Base-by-base conservation (phyloP, 2,797 vertebrate genomes). In the Hafferia zeledoni region DNA sequence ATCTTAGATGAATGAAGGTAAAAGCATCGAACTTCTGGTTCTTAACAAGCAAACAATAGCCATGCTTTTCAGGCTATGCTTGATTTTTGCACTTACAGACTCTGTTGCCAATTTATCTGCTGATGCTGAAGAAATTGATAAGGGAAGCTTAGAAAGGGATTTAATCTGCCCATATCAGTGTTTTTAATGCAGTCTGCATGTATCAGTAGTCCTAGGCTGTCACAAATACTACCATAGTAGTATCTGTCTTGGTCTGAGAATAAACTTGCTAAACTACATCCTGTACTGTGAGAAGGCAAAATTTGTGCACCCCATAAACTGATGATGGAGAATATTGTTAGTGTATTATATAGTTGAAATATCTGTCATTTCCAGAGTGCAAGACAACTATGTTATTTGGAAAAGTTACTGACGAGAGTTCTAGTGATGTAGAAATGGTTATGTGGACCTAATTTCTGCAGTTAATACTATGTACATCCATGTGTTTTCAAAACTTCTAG, bases 401-500 rank as follows among this genome's bases (percentile, higher is more conserved):
- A 74, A 11, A 49, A 49, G 55, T 55, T 81, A 43, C 56, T 9
- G 2, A 10, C 25, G 6, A 37, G 37, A 72, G 23, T 68, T 53
- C 39, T 52, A 11, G n/a, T 89, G 46, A 16, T 87, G 11, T 30
- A 47, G 64, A 80, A 85, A 68, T 41, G 37, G 17, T 33, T 70
- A 2, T 3, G 9, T 55, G 33, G 28, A 50, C 11, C 11, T 87
- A 8, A 30, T 52, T 79, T 67, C 80, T 74, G 31, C 11, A 37
- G 6, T 79, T 89, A 76, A 88, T 39, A 17, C 3, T 53, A 5
- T 84, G 27, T 77, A 15, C 12, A 6, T 37, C 9, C 31, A 13
- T 1, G 0, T 86, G 22, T 96, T 91, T 77, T 94, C 46, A 55
- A 95, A 94, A 85, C 47, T 89, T 91, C 10, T 96, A 99, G 99